Base-by-base conservation (phyloP, 2,888 invertebrate genomes). In the Drosophila tanythrix region DNA sequence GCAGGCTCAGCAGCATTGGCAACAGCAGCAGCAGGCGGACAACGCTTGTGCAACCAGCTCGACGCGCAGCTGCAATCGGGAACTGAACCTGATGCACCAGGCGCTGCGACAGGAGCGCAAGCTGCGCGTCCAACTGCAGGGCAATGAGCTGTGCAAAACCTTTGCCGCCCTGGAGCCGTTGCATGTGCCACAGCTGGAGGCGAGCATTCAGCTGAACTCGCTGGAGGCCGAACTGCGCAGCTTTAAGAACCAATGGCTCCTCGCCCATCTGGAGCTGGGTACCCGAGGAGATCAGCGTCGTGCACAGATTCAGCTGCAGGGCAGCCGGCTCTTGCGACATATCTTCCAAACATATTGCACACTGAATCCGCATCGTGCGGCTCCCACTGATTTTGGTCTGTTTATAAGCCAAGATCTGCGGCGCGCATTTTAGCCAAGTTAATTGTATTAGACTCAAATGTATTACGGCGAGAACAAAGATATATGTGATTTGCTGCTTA, bases 1-100 rank as follows among this genome's bases (percentile, higher is more conserved):
- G 93, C 95, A 98, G 92, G 96, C 97, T 38, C 96, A 97, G 13
- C 97, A 97, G 71, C 94, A 98, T 71, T 96, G 98, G 72, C 98
- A 98, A 85, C 97, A 97, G 85, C 94, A 98, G 40, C 97, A 98
- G 90, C 82, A 85, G 53, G 81, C 58, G 29, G 93, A 83, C 38
- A 83, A 68, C 5, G 84, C 86, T 53, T 83, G 89, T 95, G 80
- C 69, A 15, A 87, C 62, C 18, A 86, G 81, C 33, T 81, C 80
- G 13, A 82, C 90, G 5, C 81, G 83, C n/a, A 89, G 79, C 52
- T 81, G 78, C 53, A 65, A 82, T 46, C 80, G 75, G 5, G 91
- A 91, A 60, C 77, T 91, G 51, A 83, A 84, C 25, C 55, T 79
- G 38, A 70, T 91, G 35, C 82, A 86, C 18, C 81, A 85, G 21